These are phyloP conservation scores for Mionectes macconnelli DNA, from an alignment of 2,113 vertebrate species.

Conservation along the genomic window DNA sequence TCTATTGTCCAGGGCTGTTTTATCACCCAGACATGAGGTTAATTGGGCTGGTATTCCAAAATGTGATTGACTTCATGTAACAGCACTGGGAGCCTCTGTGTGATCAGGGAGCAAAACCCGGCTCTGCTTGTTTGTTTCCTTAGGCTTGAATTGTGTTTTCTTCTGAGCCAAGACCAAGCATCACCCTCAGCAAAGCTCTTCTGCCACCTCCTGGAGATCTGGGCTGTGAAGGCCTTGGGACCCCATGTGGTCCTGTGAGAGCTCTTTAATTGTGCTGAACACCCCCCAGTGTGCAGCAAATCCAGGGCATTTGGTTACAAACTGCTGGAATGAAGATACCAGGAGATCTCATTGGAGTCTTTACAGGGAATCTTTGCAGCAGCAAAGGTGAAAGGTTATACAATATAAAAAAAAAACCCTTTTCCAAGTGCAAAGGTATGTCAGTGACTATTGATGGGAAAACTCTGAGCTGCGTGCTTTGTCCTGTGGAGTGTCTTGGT, in stretches of 20 bases:
- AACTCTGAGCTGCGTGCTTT: background rate
- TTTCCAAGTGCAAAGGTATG: background rate
- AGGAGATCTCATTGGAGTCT: background rate
- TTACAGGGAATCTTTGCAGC: background rate
- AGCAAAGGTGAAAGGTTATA: background rate
- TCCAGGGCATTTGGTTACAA: background rate
- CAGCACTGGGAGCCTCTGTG: background rate
- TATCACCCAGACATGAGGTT: background rate
- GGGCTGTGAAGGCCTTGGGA: background rate
- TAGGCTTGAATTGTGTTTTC: background rate
- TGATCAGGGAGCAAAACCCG: background rate
- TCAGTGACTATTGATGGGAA: background rate
- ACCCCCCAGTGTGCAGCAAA: background rate
- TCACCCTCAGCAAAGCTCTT: constrained; percentile 34
- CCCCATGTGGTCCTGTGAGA: background rate
- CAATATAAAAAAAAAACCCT: background rate
- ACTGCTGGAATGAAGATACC: background rate
- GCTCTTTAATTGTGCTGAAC: background rate
- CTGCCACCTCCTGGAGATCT: constrained; percentile 42
- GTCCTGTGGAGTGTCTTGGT: background rate
- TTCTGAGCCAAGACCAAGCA: background rate
- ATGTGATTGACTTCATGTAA: background rate
- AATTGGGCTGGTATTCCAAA: background rate
- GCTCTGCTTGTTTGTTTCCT: background rate
- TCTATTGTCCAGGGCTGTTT: background rate